Evolutionary conservation across 2,888 invertebrate genomes (phyloP).

Genomic region (Tortrix viridana): DNA sequence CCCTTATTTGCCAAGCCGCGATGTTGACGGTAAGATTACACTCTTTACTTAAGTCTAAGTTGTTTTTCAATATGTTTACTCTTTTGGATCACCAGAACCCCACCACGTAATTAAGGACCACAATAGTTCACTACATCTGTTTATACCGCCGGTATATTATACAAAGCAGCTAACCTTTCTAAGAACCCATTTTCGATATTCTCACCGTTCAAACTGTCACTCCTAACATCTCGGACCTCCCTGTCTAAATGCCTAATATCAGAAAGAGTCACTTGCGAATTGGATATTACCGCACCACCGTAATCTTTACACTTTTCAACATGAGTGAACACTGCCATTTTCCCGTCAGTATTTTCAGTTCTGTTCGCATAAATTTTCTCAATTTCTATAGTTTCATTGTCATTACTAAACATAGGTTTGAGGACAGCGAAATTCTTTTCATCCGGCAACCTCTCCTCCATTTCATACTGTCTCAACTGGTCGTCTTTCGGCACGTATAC

Average conservation of each 20-base stretch:
- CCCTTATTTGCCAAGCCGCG: too few species aligned
- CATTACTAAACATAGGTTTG: conserved; percentile 52
- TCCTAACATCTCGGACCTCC: conserved; percentile 53
- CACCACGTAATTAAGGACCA: conserved; percentile 4
- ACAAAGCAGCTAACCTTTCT: conserved; percentile 68
- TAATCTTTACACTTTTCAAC: conserved; percentile 62
- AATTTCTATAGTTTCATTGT: conserved; percentile 42
- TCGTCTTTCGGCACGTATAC: conserved; percentile 48
- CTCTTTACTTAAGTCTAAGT: too few species aligned
- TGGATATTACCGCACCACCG: conserved; percentile 48
- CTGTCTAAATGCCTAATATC: conserved; percentile 63
- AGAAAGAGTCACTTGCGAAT: conserved; percentile 46
- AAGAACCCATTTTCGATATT: conserved; percentile 65
- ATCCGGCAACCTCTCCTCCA: conserved; percentile 48
- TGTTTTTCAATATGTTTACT: too few species aligned
- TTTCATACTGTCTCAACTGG: conserved; percentile 40
- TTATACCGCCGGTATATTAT: conserved; percentile 70
- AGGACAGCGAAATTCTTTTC: conserved; percentile 60
- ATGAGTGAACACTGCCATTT: conserved; percentile 69
- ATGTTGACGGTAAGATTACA: too few species aligned
- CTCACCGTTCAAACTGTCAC: conserved; percentile 57
- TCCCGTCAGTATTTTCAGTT: conserved; percentile 66
- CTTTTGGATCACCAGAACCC: too few species aligned
- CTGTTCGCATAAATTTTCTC: conserved; percentile 47
- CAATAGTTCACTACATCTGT: conserved; percentile 4